These are phyloP conservation scores for Strigamia transsilvanica DNA, from an alignment of 2,888 invertebrate species.

Conservation along the genomic window DNA sequence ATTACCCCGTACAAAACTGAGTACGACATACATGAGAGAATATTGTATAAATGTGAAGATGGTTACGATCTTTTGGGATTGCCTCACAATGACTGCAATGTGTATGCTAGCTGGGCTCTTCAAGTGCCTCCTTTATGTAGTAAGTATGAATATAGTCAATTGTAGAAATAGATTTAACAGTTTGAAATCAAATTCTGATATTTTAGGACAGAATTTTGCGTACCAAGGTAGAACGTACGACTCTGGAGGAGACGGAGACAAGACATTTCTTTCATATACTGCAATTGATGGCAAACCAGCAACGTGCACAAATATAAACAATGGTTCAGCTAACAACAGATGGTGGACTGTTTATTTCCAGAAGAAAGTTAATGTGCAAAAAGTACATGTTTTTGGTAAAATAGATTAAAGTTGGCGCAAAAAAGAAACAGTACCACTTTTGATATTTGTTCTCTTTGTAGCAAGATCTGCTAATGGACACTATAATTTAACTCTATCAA, in stretches of 20 bases:
- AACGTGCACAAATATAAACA: neutral
- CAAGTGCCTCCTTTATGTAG: constrained; percentile 14
- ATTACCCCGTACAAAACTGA: constrained; percentile 22
- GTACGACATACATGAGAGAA: neutral
- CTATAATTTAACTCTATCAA: neutral
- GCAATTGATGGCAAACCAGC: neutral
- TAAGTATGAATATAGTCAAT: neutral
- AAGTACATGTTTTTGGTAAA: neutral
- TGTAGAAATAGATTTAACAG: neutral
- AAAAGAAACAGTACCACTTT: neutral
- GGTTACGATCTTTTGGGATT: neutral
- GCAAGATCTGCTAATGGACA: neutral
- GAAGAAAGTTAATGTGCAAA: neutral
- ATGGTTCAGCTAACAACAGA: neutral
- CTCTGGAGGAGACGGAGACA: neutral
- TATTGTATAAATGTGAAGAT: neutral
- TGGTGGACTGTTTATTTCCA: neutral
- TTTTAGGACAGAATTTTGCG: constrained; percentile 7
- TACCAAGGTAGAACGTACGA: neutral
- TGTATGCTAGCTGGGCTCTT: neutral
- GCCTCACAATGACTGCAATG: neutral
- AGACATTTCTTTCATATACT: neutral
- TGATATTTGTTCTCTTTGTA: neutral
- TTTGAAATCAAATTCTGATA: neutral
- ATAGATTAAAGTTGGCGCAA: neutral